Base-by-base conservation (phyloP, 35 echinoderm and acorn worm species). In the Anneissia japonica region DNA sequence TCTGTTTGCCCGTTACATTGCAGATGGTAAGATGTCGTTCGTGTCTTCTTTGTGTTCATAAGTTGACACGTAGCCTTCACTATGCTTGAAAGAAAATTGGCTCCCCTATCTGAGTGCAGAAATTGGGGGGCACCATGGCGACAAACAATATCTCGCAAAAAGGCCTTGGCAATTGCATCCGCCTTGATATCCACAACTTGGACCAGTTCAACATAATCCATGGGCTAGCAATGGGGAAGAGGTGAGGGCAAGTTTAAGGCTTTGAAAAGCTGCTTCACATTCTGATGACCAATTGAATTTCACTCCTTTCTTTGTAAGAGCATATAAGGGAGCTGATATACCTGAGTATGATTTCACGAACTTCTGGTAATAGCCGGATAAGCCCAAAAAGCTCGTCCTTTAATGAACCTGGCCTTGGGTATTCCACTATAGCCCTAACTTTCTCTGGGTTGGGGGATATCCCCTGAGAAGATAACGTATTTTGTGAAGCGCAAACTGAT, bases 1-100 rank as follows among this genome's bases (percentile, higher is more conserved):
- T 92, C 90, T 37, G 77, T 88, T 40, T 92, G 80, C 26, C 83
- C 89, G 37, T 90, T 79, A 38, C 83, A 92, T 41, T 92, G 90
- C 0, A 85, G 90, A 36, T 91, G 90, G 31, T 91, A 91, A 19
- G 84, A n/a, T 0, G 73, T 39, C 21, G 84, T 87, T 36, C 83
- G 84, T 7, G 90, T 91, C 35, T 91, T 91, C 39, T 85, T 39
- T 11, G 73, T 84, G n/a, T 76, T 33, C 31, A 91, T 43, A 14
- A 86, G 40, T 17, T 72, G 74, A 81, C 75, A 91, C 28, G 84
- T 92, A 6, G n/a, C 81, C 76, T 74, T 81, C 12, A 91, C 82
- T 72, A 91, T 91, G 28, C 86, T 77, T 0, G 89, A 91, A 9
- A 91, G 77, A 75, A 74, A 91, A 91, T 81, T 91, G 19, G 39